Evolutionary conservation across 2,888 invertebrate genomes (phyloP).

Genomic region (Blera fallax): DNA sequence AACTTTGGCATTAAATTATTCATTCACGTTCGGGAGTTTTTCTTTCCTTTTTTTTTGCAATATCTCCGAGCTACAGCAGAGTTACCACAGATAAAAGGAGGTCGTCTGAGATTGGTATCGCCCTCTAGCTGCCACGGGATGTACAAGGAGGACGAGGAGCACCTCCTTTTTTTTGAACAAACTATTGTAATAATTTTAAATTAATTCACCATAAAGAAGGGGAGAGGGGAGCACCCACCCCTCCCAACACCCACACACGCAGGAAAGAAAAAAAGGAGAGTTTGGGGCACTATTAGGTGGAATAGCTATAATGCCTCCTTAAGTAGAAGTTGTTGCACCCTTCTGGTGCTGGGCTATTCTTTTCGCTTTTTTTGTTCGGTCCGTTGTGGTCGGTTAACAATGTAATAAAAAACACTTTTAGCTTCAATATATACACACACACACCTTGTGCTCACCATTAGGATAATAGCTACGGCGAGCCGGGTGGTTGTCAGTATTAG

Average conservation of each 20-base stretch:
- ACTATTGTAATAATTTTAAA: constrained; percentile 60
- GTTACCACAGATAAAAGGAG: no score
- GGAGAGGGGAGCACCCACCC: not conserved
- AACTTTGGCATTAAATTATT: constrained; percentile 47
- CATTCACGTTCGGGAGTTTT: constrained; percentile 13
- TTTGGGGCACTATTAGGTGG: constrained; percentile 4
- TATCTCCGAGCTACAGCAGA: not conserved
- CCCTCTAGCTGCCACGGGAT: not conserved
- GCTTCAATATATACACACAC: constrained; percentile 30
- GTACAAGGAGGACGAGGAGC: not conserved
- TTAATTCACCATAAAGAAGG: constrained; percentile 44
- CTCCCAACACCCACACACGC: not conserved
- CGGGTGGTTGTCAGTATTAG: constrained; percentile 1
- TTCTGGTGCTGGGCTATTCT: not conserved
- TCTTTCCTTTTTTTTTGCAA: no score
- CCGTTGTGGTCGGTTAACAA: constrained; percentile 81
- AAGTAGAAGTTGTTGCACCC: constrained; percentile 60
- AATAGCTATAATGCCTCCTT: constrained; percentile 30
- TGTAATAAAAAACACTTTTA: constrained; percentile 80
- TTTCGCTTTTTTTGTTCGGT: constrained; percentile 10
- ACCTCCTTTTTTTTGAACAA: constrained; percentile 19
- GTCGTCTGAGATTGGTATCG: not conserved
- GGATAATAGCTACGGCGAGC: not conserved
- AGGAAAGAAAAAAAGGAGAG: not conserved
- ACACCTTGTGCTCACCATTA: not conserved